Conservation (phyloP, 2,888 invertebrate species). For the Amblyjoppa proteus region DNA sequence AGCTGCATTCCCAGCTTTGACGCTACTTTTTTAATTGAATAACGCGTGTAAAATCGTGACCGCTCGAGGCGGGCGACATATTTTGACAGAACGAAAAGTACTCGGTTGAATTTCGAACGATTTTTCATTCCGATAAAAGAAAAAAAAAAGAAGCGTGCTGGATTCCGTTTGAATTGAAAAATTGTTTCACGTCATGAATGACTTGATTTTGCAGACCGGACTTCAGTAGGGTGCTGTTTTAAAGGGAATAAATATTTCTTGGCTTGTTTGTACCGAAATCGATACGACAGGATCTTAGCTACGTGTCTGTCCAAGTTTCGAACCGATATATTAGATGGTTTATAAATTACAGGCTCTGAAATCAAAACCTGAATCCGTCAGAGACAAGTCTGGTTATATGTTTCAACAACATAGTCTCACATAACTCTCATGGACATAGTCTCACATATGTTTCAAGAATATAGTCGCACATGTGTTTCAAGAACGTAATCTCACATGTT, state of each 20-base stretch:
- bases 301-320: not conserved
- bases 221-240: not conserved
- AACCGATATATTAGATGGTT: too few species aligned
- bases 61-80: not conserved
- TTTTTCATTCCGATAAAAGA: not conserved
- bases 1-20: not conserved
- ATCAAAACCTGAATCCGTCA: too few species aligned
- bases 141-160: not conserved
- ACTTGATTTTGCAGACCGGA: not conserved
- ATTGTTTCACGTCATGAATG: not conserved
- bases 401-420: too few species aligned
- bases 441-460: too few species aligned
- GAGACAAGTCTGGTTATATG: too few species aligned
- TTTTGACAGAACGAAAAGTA: not conserved
- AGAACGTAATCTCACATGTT: too few species aligned
- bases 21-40: not conserved
- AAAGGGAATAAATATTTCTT: not conserved
- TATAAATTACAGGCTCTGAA: too few species aligned
- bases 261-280: not conserved
- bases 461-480: too few species aligned
- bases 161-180: not conserved
- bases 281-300: not conserved
- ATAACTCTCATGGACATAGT: too few species aligned
- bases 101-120: not conserved
- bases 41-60: not conserved